Evolutionary conservation across 2,113 vertebrate species (phyloP).

Genomic region (Phoxinus phoxinus): DNA sequence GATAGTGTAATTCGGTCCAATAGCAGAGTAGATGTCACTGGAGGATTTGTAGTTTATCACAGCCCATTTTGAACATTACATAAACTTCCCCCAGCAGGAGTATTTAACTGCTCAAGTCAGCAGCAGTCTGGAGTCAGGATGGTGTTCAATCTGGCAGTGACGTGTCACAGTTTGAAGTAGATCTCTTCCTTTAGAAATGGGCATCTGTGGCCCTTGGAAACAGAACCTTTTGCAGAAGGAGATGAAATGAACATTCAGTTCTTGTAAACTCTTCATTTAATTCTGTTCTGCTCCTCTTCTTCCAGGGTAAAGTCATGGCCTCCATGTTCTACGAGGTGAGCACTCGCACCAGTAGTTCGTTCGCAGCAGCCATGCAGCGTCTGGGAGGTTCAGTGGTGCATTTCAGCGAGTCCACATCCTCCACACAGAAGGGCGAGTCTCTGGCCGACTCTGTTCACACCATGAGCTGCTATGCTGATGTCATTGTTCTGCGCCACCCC

Average conservation of each 20-base stretch:
- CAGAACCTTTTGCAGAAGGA: neutral
- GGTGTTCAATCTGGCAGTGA: conserved; percentile 12
- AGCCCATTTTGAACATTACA: conserved; percentile 4
- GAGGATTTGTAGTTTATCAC: neutral
- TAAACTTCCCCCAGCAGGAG: neutral
- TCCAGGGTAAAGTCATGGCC: conserved; percentile 94
- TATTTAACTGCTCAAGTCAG: neutral
- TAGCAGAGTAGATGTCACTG: neutral
- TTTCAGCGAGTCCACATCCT: conserved; percentile 91
- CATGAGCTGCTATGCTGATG: conserved; percentile 93
- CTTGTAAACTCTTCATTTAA: neutral
- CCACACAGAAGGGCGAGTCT: conserved; percentile 94
- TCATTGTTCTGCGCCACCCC: conserved; percentile 92
- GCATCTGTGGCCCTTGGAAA: conserved; percentile 12
- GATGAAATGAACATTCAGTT: neutral
- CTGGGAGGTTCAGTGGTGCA: conserved; percentile 90
- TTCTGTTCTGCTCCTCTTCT: neutral
- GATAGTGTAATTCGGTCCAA: neutral
- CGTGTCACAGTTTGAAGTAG: neutral
- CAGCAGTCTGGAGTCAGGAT: neutral
- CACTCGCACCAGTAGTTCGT: conserved; percentile 95
- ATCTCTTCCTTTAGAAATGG: neutral
- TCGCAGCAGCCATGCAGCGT: conserved; percentile 90
- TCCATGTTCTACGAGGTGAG: conserved; percentile 98
- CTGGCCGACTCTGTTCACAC: conserved; percentile 92